Percentiles rank a stretch among this genome's conserved stretches.
Conservation (phyloP, 2,797 vertebrate genomes). For the Chanos chanos region DNA sequence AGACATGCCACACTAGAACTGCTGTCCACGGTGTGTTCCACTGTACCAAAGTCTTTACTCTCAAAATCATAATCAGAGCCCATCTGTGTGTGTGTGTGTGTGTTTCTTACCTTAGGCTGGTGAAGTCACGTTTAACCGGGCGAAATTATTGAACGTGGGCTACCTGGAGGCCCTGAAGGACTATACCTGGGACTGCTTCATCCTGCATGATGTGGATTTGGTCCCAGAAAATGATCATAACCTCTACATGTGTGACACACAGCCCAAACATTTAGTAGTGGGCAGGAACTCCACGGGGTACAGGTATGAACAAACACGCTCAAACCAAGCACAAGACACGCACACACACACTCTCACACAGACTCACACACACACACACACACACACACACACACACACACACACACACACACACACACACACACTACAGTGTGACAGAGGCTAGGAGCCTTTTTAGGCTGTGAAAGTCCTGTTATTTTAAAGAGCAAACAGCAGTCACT, state of each 20-base stretch:
- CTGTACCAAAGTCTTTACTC: too few relatives aligned
- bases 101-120: slow-evolving; percentile 76
- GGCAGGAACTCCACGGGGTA: slow-evolving; percentile 94
- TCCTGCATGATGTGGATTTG: slow-evolving; percentile 96
- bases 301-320: slow-evolving; percentile 73
- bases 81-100: not conserved
- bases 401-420: too few relatives aligned
- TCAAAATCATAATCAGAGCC: too few relatives aligned
- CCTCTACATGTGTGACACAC: slow-evolving; percentile 81
- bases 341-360: too few relatives aligned
- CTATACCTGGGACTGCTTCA: slow-evolving; percentile 88
- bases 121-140: slow-evolving; percentile 87
- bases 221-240: slow-evolving; percentile 95
- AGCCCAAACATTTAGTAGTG: slow-evolving; percentile 95
- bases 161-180: slow-evolving; percentile 93
- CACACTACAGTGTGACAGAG: not conserved
- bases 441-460: too few relatives aligned
- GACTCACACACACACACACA: too few relatives aligned
- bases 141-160: slow-evolving; percentile 92
- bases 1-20: too few relatives aligned
- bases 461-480: too few relatives aligned
- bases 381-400: too few relatives aligned
- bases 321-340: too few relatives aligned
- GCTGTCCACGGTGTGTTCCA: too few relatives aligned
- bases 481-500: too few relatives aligned